phyloP scores from a whole-genome alignment of 2,113 vertebrate genomes.

The Phyllostomus hastatus region DNA sequence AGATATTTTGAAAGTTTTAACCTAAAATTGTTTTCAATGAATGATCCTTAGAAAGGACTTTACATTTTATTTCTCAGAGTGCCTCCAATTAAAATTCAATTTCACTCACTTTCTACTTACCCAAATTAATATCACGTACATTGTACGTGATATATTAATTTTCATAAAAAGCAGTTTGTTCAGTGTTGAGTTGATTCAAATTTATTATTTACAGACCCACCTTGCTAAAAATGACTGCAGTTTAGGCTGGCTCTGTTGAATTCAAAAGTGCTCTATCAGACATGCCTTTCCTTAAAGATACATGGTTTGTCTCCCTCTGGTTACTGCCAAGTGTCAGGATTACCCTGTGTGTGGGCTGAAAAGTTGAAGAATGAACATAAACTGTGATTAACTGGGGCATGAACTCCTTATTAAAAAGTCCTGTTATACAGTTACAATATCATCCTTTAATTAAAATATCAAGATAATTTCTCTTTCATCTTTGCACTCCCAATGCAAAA shows the following conservation, averaged over 20 bases:
- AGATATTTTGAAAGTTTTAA: not conserved
- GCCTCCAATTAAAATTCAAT: not conserved
- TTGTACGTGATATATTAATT: not conserved
- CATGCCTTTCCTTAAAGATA: not conserved
- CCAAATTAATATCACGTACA: no score
- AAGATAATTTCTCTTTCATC: not conserved
- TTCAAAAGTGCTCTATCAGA: not conserved
- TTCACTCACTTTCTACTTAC: not conserved
- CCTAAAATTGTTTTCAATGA: not conserved
- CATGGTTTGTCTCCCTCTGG: not conserved
- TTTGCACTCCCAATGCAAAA: not conserved
- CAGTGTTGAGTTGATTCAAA: not conserved
- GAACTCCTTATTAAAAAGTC: not conserved
- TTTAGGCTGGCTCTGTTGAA: not conserved
- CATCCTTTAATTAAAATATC: not conserved
- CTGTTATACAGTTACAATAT: not conserved
- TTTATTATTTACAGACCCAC: not conserved
- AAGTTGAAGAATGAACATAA: not conserved
- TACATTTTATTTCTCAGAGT: not conserved
- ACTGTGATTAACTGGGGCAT: not conserved
- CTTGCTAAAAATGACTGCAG: not conserved
- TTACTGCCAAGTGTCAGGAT: not conserved
- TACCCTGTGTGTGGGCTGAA: not conserved
- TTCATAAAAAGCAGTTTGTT: not conserved
- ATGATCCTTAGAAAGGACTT: not conserved